Base-by-base conservation (phyloP, 2,797 vertebrate genomes). In the Brachymystax lenok region DNA sequence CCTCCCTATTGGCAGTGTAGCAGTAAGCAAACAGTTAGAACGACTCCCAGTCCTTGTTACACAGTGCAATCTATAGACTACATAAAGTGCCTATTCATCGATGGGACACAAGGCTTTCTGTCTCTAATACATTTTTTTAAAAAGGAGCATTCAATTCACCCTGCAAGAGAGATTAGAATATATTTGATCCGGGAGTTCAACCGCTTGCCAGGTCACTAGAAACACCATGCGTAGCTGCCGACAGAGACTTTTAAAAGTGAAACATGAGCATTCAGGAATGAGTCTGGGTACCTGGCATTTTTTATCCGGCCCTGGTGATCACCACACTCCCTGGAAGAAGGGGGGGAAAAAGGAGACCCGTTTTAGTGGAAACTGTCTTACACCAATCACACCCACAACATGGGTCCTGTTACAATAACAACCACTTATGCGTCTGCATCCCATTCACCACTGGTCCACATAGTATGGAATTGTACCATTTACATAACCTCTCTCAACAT, bases 221-320 rank as follows among this genome's bases (percentile, higher is more conserved):
- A 16, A 61, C 59, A 24, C 8, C 10, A 46, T 63, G 10, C 21
- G 3, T 27, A 63, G 21, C 59, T 27, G 59, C 59, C 59, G 59
- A 24, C 21, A 63, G 59, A 54, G 17, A 24, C 6, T 13, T 63
- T 24, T 5, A 27, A 68, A 68, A 30, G 28, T 68, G 66, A 30
- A 35, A 19, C 30, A 12, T 14, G 56, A 70, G 46, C 5, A 35
- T 51, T 56, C 68, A 61, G 35, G 24, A 13, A 24, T 14, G 14
- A 14, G 14, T 2, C 40, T 69, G 40, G 40, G 40, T 46, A 99
- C 98, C 97, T 97, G 91, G 98, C 97, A 88, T 99, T 98, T 94
- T 98, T 99, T 82, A 98, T 97, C 88, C 97, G 95, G 85, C 98
- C 97, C 84, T 97, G 98, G 79, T 97, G 97, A 85, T 99, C 98